Evolutionary conservation across 2,888 invertebrate genomes (phyloP).

Genomic region (Sphecodes monilicornis): DNA sequence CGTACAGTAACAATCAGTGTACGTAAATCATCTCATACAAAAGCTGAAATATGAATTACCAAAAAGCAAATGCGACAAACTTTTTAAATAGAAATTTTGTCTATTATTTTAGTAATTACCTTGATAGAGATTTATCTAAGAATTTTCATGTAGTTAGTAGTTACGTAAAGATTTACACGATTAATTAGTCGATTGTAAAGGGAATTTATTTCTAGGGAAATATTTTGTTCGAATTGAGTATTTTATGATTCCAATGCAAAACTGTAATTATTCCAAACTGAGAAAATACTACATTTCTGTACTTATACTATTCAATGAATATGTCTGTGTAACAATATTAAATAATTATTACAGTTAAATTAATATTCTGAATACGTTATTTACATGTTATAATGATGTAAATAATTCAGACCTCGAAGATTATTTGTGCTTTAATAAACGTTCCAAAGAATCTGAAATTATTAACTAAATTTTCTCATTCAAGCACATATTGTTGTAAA

Average conservation of each 20-base stretch:
- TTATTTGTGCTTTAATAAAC: background rate
- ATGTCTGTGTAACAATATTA: background rate
- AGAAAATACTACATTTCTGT: background rate
- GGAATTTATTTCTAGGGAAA: background rate
- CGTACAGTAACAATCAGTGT: background rate
- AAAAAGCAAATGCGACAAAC: background rate
- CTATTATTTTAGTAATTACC: background rate
- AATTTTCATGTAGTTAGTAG: background rate
- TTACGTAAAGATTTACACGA: background rate
- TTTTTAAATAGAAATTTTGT: background rate
- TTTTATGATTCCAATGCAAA: background rate
- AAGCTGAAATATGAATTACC: background rate
- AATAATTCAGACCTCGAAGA: no score
- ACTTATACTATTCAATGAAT: background rate
- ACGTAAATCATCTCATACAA: slow-evolving; percentile 5
- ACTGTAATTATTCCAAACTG: background rate
- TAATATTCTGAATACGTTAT: background rate
- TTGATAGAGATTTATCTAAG: background rate
- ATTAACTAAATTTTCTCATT: background rate
- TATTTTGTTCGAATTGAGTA: background rate
- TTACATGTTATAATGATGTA: background rate
- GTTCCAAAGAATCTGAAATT: background rate
- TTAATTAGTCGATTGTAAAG: no score
- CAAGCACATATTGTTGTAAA: background rate
- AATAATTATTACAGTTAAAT: no score